Evolutionary conservation across 2,113 vertebrate genomes (phyloP).

Genomic region (Callocephalon fimbriatum): DNA sequence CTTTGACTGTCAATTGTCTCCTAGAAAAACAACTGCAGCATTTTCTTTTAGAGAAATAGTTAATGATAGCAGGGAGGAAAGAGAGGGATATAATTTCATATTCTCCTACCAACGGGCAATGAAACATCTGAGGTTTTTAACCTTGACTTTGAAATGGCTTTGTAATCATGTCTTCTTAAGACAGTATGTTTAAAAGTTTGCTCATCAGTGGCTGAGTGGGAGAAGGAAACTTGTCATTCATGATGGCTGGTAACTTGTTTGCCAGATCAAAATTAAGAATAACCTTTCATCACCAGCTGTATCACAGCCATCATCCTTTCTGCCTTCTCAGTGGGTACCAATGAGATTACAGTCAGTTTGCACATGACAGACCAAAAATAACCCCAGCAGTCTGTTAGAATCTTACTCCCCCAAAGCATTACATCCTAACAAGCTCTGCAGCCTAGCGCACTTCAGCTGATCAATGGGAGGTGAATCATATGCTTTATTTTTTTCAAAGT

Average conservation of each 20-base stretch:
- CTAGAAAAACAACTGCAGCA: not conserved
- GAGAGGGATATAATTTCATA: not conserved
- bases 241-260: slow-evolving; percentile 19
- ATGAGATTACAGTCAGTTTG: slow-evolving; percentile 34
- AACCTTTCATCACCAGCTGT: slow-evolving; percentile 46
- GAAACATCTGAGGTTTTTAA: not conserved
- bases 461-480: slow-evolving; percentile 63
- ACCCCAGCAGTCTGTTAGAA: slow-evolving; percentile 52
- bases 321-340: slow-evolving; percentile 21
- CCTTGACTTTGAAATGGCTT: slow-evolving; percentile 12
- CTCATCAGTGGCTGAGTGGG: slow-evolving; percentile 27
- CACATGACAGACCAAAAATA: slow-evolving; percentile 58
- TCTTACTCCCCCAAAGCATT: slow-evolving; percentile 40
- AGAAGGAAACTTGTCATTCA: slow-evolving; percentile 35
- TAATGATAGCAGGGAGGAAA: not conserved
- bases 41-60: not conserved
- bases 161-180: slow-evolving; percentile 2
- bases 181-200: not conserved
- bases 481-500: not conserved
- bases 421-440: slow-evolving; percentile 6
- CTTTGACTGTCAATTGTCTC: not conserved
- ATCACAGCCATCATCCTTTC: slow-evolving; percentile 18
- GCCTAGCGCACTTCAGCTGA: slow-evolving; percentile 30
- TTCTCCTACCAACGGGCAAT: not conserved
- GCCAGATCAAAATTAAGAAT: slow-evolving; percentile 52